Conservation (phyloP, 35 echinoderm and acorn worm species). For the Apostichopus japonicus region DNA sequence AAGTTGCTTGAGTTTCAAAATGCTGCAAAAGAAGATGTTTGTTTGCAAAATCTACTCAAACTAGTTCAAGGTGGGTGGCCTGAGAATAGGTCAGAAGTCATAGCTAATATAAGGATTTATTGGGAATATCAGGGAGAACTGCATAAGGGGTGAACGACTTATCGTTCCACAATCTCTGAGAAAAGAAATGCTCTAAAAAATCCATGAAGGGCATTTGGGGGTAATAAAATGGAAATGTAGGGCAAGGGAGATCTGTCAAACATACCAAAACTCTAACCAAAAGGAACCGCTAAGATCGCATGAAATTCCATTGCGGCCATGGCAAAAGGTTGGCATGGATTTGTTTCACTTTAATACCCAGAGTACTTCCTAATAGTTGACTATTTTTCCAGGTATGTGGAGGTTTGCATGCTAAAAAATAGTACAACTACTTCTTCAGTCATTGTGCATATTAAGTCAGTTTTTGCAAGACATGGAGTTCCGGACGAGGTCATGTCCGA, state of each 20-base stretch:
- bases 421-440: background rate
- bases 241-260: background rate
- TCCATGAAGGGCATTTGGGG: background rate
- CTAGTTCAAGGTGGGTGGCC: background rate
- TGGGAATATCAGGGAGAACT: background rate
- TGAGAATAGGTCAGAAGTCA: background rate
- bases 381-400: background rate
- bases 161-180: background rate
- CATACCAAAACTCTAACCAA: background rate
- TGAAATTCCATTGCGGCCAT: background rate
- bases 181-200: background rate
- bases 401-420: background rate
- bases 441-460: background rate
- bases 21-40: slow-evolving; percentile 38
- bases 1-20: slow-evolving; percentile 15
- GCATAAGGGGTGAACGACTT: background rate
- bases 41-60: slow-evolving; percentile 6
- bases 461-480: slow-evolving; percentile 28
- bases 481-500: background rate
- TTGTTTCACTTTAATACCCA: background rate
- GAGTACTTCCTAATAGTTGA: background rate
- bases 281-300: background rate
- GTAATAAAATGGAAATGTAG: background rate
- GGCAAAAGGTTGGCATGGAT: background rate
- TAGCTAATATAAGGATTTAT: background rate